A percentile compares a stretch with the other conserved stretches of the same genome.
phyloP scores from a whole-genome alignment of 2,113 vertebrate genomes.

The Oreochromis spilurus region DNA sequence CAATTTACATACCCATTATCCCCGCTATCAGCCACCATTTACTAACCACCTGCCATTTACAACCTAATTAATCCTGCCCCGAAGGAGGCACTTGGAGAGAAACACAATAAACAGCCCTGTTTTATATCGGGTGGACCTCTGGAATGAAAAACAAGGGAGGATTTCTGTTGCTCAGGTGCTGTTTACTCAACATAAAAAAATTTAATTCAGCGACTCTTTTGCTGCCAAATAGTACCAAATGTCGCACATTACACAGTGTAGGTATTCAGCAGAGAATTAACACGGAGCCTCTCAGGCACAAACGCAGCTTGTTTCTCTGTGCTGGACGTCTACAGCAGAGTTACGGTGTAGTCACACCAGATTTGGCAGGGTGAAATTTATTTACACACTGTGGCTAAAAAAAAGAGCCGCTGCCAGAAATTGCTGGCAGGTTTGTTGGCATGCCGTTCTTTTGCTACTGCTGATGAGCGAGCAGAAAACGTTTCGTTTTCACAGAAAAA shows the following conservation, averaged over 20 bases:
- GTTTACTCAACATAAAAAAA: background rate
- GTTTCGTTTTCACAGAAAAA: background rate
- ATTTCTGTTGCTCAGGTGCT: background rate
- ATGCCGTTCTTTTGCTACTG: background rate
- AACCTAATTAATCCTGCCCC: slow-evolving; percentile 41
- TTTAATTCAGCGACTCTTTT: background rate
- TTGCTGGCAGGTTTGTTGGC: background rate
- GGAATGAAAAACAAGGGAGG: background rate
- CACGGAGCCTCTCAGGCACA: background rate
- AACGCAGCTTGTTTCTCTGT: background rate
- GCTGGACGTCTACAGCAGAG: background rate
- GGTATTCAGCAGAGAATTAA: background rate
- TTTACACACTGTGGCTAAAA: background rate
- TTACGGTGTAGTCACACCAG: background rate
- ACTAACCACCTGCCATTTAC: slow-evolving; percentile 25
- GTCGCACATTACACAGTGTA: background rate
- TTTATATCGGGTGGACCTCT: background rate
- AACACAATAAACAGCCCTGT: background rate
- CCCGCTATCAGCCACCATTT: background rate
- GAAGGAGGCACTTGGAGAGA: background rate
- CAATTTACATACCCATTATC: slow-evolving; percentile 31
- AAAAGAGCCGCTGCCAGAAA: background rate
- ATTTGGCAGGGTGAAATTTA: slow-evolving; percentile 15
- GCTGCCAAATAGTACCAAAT: background rate
- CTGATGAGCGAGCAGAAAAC: background rate